Percentiles rank a stretch among this genome's conserved stretches.
Evolutionary conservation across 1,140 invertebrate genomes (phyloP).

Genomic region (Leptinotarsa lineolata): DNA sequence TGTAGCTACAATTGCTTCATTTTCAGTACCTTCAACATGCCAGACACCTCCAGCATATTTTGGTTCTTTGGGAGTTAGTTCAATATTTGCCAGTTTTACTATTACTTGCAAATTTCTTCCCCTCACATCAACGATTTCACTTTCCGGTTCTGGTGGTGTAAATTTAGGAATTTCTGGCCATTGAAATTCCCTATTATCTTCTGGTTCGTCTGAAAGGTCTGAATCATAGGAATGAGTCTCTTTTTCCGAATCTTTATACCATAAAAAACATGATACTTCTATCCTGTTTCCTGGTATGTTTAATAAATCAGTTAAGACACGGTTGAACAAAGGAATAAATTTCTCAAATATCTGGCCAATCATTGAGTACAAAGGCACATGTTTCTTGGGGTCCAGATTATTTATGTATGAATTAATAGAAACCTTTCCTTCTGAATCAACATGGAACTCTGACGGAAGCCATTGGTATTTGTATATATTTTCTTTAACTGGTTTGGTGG

Average conservation of each 20-base stretch:
- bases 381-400: not conserved
- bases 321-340: not conserved
- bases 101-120: conserved; percentile 1
- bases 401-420: conserved; percentile 1
- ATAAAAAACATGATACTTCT: not conserved
- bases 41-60: not conserved
- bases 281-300: not conserved
- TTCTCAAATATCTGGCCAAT: not conserved
- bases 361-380: not conserved
- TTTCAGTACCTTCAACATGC: conserved; percentile 1
- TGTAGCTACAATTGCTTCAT: not conserved
- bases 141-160: not conserved
- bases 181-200: not conserved
- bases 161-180: not conserved
- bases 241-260: not conserved
- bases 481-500: not conserved
- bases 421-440: not conserved
- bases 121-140: not conserved
- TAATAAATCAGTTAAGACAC: not conserved
- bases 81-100: not conserved
- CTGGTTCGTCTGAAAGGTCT: not conserved
- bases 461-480: not conserved
- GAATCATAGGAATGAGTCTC: not conserved
- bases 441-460: not conserved
- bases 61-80: not conserved